A percentile compares a stretch with the other conserved stretches of the same genome.
Evolutionary conservation across 2,113 vertebrate genomes (phyloP).

Genomic region (Siphamia tubifer): DNA sequence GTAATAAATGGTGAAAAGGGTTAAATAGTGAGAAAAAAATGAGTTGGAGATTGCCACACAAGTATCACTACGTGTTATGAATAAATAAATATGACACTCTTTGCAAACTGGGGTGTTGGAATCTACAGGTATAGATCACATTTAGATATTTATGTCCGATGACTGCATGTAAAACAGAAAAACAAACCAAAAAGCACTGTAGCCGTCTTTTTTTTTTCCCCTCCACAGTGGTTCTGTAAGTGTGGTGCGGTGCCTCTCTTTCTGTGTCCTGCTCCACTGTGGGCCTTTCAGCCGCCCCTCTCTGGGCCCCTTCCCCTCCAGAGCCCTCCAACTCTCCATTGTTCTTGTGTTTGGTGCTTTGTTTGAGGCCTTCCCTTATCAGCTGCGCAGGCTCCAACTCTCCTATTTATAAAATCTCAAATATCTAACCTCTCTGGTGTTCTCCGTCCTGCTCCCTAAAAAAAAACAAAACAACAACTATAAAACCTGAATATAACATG

Average conservation of each 20-base stretch:
- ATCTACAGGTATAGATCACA: too few species aligned
- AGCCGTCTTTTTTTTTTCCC: background rate
- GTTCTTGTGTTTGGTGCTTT: conserved; percentile 68
- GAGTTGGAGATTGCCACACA: too few species aligned
- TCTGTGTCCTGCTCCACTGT: conserved; percentile 32
- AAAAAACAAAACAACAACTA: too few species aligned
- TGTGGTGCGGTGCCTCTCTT: conserved; percentile 28
- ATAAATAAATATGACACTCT: too few species aligned
- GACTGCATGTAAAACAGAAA: background rate
- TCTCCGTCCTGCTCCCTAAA: background rate
- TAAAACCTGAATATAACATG: background rate
- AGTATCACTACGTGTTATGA: too few species aligned
- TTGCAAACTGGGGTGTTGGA: too few species aligned
- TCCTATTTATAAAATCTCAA: conserved; percentile 41
- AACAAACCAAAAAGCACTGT: background rate
- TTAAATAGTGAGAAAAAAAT: too few species aligned
- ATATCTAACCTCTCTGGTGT: background rate
- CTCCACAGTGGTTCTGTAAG: conserved; percentile 43
- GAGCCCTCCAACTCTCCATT: conserved; percentile 70
- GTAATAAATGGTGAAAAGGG: too few species aligned
- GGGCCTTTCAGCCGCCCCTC: conserved; percentile 63
- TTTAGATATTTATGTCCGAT: too few species aligned
- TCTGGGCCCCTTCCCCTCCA: conserved; percentile 64
- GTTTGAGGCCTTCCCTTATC: conserved; percentile 62
- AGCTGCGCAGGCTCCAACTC: conserved; percentile 43